Percentiles rank a stretch among this genome's conserved stretches.
phyloP scores from a whole-genome alignment of 2,797 vertebrate genomes.

The Pangasius krempfi region DNA sequence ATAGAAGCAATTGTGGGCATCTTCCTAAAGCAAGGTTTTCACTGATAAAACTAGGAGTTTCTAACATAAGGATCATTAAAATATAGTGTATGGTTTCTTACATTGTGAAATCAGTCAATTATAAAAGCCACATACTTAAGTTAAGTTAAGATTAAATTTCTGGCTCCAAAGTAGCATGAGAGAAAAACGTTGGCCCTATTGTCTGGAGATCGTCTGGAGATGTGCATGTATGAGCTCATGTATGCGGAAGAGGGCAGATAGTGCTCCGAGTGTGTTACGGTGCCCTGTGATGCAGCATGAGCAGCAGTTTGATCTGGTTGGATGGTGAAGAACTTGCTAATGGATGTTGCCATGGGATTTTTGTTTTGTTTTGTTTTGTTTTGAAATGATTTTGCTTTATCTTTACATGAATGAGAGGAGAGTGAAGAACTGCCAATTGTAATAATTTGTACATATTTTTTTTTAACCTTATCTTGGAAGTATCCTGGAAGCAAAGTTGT shows the following conservation, averaged over 20 bases:
- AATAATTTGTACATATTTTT: background rate
- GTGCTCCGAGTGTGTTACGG: background rate
- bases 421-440: background rate
- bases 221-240: background rate
- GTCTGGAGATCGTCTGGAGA: background rate
- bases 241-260: background rate
- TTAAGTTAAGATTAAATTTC: background rate
- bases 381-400: background rate
- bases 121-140: background rate
- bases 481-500: background rate
- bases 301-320: background rate
- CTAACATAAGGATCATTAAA: background rate
- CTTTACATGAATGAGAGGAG: background rate
- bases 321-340: too few species aligned
- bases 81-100: background rate
- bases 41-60: background rate
- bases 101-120: background rate
- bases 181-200: background rate
- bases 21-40: background rate
- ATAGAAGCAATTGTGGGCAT: background rate
- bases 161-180: background rate
- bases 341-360: background rate
- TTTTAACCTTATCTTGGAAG: background rate
- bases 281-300: background rate
- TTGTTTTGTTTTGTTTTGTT: background rate